Percentiles rank a stretch among this genome's conserved stretches.
Evolutionary conservation across 2,797 vertebrate species (phyloP).

Genomic region (Rousettus madagascariensis): DNA sequence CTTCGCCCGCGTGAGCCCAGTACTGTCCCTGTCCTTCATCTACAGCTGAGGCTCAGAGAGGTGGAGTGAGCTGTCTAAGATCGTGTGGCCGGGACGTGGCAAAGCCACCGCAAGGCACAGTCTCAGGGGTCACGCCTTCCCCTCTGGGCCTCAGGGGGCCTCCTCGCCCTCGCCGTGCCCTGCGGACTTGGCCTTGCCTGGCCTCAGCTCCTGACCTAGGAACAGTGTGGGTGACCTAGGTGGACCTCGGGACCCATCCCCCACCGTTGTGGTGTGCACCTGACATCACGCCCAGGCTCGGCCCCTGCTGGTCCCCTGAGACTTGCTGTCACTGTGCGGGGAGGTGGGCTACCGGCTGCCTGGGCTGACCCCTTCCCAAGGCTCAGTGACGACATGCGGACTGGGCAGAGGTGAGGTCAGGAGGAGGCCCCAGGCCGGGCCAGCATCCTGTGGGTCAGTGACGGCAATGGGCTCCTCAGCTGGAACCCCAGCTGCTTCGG

Average conservation of each 20-base stretch:
- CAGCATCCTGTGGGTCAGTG: background rate
- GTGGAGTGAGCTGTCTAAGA: background rate
- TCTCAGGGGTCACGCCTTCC: background rate
- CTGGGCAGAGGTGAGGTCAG: background rate
- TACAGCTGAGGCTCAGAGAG: background rate
- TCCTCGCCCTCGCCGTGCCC: background rate
- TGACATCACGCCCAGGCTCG: accelerated
- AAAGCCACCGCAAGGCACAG: background rate
- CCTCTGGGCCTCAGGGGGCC: background rate
- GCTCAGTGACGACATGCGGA: background rate
- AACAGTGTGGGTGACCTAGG: no score
- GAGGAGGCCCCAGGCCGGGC: background rate
- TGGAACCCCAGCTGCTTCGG: no score
- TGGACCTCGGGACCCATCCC: background rate
- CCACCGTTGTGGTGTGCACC: accelerated
- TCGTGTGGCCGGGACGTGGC: background rate
- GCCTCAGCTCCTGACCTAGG: background rate
- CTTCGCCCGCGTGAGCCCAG: background rate
- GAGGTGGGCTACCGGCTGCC: background rate
- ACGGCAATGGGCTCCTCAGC: no score
- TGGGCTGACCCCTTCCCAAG: background rate
- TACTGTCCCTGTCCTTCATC: background rate
- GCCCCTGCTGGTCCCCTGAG: background rate
- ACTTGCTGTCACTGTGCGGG: accelerated
- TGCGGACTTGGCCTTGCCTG: background rate